A percentile compares a stretch with the other conserved stretches of the same genome.
phyloP scores from a whole-genome alignment of 2,888 invertebrate genomes.

The Bruchidius siliquastri region DNA sequence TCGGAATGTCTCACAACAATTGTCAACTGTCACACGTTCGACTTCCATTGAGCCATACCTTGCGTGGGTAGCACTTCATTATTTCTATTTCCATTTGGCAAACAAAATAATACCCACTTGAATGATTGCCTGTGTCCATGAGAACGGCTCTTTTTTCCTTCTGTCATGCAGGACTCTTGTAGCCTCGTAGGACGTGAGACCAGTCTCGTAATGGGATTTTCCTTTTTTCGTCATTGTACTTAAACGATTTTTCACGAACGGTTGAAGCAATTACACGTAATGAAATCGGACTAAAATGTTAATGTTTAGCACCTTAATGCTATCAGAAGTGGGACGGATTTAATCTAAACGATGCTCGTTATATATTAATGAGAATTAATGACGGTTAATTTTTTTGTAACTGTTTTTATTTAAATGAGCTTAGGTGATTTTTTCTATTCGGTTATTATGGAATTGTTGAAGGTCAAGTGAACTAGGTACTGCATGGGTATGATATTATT shows the following conservation, averaged over 20 bases:
- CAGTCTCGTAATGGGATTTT: not conserved
- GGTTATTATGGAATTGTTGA: no score
- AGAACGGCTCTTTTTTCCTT: not conserved
- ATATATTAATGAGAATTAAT: not conserved
- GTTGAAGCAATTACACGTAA: not conserved
- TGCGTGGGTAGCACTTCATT: not conserved
- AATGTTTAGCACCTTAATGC: not conserved
- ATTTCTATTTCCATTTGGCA: not conserved
- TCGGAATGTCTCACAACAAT: not conserved
- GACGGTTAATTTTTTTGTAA: not conserved
- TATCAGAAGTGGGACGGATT: not conserved
- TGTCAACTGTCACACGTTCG: not conserved
- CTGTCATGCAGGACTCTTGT: not conserved
- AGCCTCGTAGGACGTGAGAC: not conserved
- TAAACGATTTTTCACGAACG: not conserved
- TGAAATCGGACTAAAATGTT: not conserved
- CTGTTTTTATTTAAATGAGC: no score
- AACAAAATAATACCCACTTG: not conserved
- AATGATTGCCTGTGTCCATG: not conserved
- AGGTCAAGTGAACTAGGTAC: no score
- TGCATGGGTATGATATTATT: no score
- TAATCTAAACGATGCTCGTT: not conserved
- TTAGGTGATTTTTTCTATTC: no score
- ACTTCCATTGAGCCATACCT: not conserved
- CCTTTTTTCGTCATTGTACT: not conserved